Evolutionary conservation across 2,113 vertebrate genomes (phyloP).

Genomic region (Danionella cerebrum): DNA sequence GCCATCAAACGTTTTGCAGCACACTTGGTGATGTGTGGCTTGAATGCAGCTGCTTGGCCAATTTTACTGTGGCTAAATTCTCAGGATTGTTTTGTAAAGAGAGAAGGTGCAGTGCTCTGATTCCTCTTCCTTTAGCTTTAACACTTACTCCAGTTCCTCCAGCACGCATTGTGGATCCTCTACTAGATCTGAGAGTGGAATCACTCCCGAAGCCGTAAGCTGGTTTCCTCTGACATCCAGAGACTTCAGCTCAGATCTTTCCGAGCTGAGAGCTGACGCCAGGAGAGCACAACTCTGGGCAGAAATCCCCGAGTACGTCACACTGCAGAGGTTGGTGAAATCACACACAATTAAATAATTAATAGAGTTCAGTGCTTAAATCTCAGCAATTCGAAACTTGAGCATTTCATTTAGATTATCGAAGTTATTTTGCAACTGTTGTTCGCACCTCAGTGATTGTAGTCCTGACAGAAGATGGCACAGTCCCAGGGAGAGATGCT

Average conservation of each 20-base stretch:
- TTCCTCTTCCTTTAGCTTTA: too few species aligned
- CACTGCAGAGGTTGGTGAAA: background rate
- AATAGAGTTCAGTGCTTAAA: too few species aligned
- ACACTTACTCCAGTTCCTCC: background rate
- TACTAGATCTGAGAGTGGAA: background rate
- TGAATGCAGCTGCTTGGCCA: too few species aligned
- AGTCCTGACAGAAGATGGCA: background rate
- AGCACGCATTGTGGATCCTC: background rate
- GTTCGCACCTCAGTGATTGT: slow-evolving; percentile 4
- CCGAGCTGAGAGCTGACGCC: background rate
- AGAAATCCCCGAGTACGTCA: background rate
- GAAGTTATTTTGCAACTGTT: background rate
- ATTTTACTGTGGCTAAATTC: too few species aligned
- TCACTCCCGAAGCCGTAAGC: background rate
- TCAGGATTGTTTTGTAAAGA: too few species aligned
- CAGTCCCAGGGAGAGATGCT: background rate
- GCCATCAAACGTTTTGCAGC: too few species aligned
- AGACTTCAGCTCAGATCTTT: background rate
- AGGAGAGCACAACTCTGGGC: background rate
- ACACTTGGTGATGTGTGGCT: too few species aligned
- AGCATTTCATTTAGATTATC: too few species aligned
- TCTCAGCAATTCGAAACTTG: too few species aligned
- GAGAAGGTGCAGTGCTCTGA: too few species aligned
- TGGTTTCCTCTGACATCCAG: slow-evolving; percentile 2
- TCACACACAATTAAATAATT: too few species aligned